Evolutionary conservation across 2,797 vertebrate genomes (phyloP).

Genomic region (Alcedo quadribrachys): DNA sequence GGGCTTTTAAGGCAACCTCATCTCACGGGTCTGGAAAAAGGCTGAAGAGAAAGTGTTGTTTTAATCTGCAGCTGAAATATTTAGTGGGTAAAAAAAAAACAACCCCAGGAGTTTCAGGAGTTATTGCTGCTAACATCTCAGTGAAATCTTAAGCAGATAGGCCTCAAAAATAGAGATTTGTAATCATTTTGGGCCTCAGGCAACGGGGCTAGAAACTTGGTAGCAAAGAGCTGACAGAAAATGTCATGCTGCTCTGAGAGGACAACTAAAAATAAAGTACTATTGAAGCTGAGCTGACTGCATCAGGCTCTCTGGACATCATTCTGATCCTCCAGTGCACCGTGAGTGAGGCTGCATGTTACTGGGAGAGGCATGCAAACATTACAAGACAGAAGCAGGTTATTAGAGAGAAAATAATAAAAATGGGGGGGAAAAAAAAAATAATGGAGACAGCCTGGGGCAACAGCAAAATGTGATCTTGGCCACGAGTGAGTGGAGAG

Average conservation of each 20-base stretch:
- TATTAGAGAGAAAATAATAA: constrained; percentile 19
- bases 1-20: background rate
- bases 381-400: constrained; percentile 38
- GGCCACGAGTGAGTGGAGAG: background rate
- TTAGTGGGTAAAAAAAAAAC: background rate
- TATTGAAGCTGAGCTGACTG: constrained; percentile 35
- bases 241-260: constrained; percentile 4
- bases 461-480: background rate
- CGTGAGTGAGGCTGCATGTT: constrained; percentile 23
- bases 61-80: constrained; percentile 13
- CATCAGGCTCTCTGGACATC: constrained; percentile 15
- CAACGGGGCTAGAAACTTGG: background rate
- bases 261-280: constrained; percentile 60
- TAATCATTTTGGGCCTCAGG: constrained; percentile 1
- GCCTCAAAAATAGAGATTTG: background rate
- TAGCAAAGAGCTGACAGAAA: constrained; percentile 33
- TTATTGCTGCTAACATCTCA: background rate
- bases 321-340: constrained; percentile 20
- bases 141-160: background rate
- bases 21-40: background rate
- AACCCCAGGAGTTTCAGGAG: background rate
- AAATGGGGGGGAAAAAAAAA: background rate
- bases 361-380: background rate
- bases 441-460: background rate
- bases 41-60: background rate